Evolutionary conservation across 2,797 vertebrate species (phyloP), one percentile per base, ranked within the genome.

Genomic region (Scolopax bukidnonensis): DNA sequence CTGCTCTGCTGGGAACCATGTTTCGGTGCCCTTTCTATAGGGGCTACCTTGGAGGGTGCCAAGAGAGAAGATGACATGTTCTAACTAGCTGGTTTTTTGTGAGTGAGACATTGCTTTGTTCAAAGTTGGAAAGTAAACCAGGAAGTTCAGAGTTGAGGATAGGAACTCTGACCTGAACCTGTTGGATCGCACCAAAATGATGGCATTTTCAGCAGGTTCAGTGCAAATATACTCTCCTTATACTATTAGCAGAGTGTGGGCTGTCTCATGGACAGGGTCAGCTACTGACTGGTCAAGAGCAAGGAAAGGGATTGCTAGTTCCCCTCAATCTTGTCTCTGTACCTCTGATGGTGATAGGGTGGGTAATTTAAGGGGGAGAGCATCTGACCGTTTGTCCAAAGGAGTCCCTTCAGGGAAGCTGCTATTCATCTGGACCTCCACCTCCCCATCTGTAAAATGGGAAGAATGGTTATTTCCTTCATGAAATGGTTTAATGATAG

Each of bases 111-210:
- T 64, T 6, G 64, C 63, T 94, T 83, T 95, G 88, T 61, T 76
- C 12, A 20, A 10, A 61, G 33, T 28, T 85, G 92, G 71, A 73
- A 69, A 48, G 73, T 2, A 53, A 91, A 87, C 4, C 63, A 73
- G 92, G 94, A 91, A 95, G 68, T 32, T 51, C 21, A 1, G 83
- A 24, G 47, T 24, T 15, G 17, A 47, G 63, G 87, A 33, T 36
- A 14, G n/a, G 5, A 4, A 47, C 45, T 47, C 48, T 69, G 18
- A 12, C 16, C 51, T 15, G 28, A 40, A 41, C 53, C 28, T 81
- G 30, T 16, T 60, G 48, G 41, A 13, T 84, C 11, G 5, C 70
- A 51, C 16, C 67, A 27, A 50, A 71, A 4, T 0, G 0, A 15
- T 8, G 7, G 8, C 33, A 1, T 57, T 48, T 41, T 63, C 68